These are phyloP conservation scores for Coreius guichenoti DNA, from an alignment of 2,797 vertebrate species.

Conservation along the genomic window DNA sequence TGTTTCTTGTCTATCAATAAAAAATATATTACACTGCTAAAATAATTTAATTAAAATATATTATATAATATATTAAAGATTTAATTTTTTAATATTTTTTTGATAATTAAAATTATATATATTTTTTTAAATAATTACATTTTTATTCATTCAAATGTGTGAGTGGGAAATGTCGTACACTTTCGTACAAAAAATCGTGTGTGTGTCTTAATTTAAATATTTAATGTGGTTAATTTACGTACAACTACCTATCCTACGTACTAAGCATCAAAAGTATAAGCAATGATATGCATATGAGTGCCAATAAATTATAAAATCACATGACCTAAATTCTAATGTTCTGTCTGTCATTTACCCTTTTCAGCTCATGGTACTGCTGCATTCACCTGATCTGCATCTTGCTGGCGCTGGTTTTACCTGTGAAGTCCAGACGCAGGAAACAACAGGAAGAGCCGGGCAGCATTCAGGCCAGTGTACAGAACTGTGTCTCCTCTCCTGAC, in stretches of 20 bases:
- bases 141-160: neutral
- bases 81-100: neutral
- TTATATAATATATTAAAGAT: neutral
- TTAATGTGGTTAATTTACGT: neutral
- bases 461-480: constrained; percentile 66
- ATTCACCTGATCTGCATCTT: constrained; percentile 88
- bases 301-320: neutral
- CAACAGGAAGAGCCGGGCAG: constrained; percentile 65
- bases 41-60: neutral
- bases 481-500: constrained; percentile 82
- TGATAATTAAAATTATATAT: too few relatives aligned
- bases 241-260: neutral
- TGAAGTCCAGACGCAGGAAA: constrained; percentile 81
- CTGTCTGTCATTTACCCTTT: neutral
- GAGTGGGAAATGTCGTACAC: neutral
- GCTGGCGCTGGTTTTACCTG: constrained; percentile 84
- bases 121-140: too few relatives aligned
- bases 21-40: neutral
- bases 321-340: neutral
- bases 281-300: neutral
- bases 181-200: neutral
- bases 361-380: constrained; percentile 93
- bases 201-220: neutral
- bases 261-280: neutral
- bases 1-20: neutral